These are phyloP conservation scores for Doryteuthis pealeii DNA, from an alignment of 1,140 invertebrate genomes.

Conservation along the genomic window DNA sequence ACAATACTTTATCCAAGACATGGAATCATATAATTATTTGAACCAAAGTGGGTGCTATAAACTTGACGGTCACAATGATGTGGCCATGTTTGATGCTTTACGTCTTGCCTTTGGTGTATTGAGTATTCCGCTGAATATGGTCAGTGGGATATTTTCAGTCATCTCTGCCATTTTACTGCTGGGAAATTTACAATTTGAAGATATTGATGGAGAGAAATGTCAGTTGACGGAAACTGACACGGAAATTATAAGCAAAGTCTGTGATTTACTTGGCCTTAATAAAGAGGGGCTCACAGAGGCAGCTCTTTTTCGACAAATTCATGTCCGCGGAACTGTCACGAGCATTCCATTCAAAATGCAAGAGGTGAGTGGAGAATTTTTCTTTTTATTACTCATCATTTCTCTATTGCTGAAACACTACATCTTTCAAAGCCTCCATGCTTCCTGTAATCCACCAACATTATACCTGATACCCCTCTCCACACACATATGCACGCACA, in stretches of 20 bases:
- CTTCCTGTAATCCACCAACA: too few species aligned
- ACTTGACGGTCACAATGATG: constrained; percentile 74
- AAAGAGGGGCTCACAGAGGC: constrained; percentile 76
- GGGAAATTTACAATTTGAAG: constrained; percentile 86
- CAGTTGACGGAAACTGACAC: constrained; percentile 74
- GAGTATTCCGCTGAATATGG: constrained; percentile 71
- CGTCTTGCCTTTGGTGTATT: constrained; percentile 85
- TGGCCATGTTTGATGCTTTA: constrained; percentile 80
- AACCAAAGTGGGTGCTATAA: constrained; percentile 77
- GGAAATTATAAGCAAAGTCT: constrained; percentile 75
- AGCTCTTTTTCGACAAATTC: constrained; percentile 85
- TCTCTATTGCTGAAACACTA: too few species aligned
- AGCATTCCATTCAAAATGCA: constrained; percentile 90
- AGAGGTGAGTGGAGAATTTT: constrained; percentile 67
- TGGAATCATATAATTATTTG: constrained; percentile 77
- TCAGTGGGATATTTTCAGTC: constrained; percentile 87
- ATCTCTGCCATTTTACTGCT: constrained; percentile 90
- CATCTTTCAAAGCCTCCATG: too few species aligned
- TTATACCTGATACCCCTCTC: too few species aligned
- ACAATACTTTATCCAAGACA: constrained; percentile 73
- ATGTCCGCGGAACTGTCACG: constrained; percentile 91
- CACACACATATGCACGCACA: too few species aligned
- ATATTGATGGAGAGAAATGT: constrained; percentile 87
- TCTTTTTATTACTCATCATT: too few species aligned
- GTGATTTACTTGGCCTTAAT: constrained; percentile 78